Percentiles rank a stretch among this genome's conserved stretches.
phyloP scores from a whole-genome alignment of 1,140 invertebrate species.

The Bursaphelenchus mucronatus region DNA sequence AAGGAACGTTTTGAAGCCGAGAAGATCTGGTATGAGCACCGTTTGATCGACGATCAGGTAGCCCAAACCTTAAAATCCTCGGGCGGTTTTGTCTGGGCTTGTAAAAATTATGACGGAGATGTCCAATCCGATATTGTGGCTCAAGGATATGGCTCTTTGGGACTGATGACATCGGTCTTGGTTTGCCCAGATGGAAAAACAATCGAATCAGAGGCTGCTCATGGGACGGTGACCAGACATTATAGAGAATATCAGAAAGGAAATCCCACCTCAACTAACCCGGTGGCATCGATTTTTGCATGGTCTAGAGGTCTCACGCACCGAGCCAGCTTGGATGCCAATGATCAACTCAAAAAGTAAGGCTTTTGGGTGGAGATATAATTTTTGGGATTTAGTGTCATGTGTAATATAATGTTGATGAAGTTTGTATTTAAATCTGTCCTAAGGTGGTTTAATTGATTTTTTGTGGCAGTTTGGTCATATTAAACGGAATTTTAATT shows the following conservation, averaged over 20 bases:
- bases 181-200: slow-evolving; percentile 92
- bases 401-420: slow-evolving; percentile 1
- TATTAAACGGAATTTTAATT: slow-evolving; percentile 28
- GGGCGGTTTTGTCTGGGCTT: slow-evolving; percentile 97
- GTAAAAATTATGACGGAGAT: slow-evolving; percentile 99
- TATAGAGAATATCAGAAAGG: slow-evolving; percentile 78
- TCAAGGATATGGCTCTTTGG: slow-evolving; percentile 73
- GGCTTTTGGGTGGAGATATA: slow-evolving; percentile 13
- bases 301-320: slow-evolving; percentile 88
- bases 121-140: slow-evolving; percentile 80
- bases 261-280: slow-evolving; percentile 58
- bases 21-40: slow-evolving; percentile 91
- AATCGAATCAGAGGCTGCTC: slow-evolving; percentile 92
- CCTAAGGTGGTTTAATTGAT: background rate
- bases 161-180: slow-evolving; percentile 90
- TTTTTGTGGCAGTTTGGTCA: slow-evolving; percentile 20
- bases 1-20: slow-evolving; percentile 77
- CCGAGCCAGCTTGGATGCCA: slow-evolving; percentile 85
- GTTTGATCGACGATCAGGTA: slow-evolving; percentile 89
- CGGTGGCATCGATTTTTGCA: slow-evolving; percentile 87
- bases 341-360: slow-evolving; percentile 63
- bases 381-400: slow-evolving; percentile 17
- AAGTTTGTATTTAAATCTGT: slow-evolving; percentile 4
- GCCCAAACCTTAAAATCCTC: slow-evolving; percentile 95
- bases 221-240: slow-evolving; percentile 93